phyloP scores from a whole-genome alignment of 2,113 vertebrate species.

The Micromys minutus region DNA sequence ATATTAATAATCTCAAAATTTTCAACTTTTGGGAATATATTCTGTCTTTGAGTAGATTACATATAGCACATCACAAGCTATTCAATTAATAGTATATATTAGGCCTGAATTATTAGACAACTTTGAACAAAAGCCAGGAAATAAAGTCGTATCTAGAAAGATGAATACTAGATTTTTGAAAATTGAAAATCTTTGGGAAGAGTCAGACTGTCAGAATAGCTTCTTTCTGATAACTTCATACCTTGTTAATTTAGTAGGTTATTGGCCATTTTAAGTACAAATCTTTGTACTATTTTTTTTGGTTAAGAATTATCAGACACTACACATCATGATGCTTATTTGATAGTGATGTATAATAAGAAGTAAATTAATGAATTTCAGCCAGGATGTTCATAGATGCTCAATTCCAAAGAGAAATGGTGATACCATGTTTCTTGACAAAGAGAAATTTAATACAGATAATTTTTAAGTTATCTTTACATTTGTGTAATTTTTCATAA shows the following conservation, averaged over 20 bases:
- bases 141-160: not conserved
- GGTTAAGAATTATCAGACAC: slow-evolving; percentile 5
- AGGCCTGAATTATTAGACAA: not conserved
- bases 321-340: not conserved
- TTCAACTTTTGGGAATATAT: not conserved
- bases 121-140: not conserved
- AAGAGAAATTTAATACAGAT: not conserved
- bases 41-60: not conserved
- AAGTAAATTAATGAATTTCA: not conserved
- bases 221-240: not conserved
- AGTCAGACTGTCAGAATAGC: not conserved
- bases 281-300: not conserved
- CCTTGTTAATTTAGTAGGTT: not conserved
- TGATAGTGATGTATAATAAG: not conserved
- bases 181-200: not conserved
- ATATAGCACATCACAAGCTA: not conserved
- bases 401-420: not conserved
- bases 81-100: not conserved
- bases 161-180: not conserved
- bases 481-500: not conserved
- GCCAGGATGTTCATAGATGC: not conserved
- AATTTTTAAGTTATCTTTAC: not conserved
- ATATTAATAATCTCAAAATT: not conserved
- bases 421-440: not conserved
- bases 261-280: not conserved